Base-by-base conservation (phyloP, 2,113 vertebrate genomes). In the Bufo bufo region DNA sequence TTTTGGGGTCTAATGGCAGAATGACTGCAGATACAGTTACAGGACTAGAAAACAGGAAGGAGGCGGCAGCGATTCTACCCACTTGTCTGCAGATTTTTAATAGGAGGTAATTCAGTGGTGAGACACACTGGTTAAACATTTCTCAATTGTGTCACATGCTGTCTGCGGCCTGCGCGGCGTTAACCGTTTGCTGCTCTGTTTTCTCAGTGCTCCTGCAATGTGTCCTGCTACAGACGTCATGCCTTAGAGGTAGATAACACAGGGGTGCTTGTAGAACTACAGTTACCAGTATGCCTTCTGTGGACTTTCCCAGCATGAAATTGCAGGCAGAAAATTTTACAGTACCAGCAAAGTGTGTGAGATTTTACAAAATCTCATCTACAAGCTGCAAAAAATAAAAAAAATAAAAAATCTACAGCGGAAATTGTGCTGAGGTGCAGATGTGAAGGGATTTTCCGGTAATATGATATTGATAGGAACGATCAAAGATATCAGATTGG, bases 41-140 rank as follows among this genome's bases (percentile, higher is more conserved):
- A 47, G 19, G 45, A 50, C 81, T 66, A 65, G 81, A 23, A 71
- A 74, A 82, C 86, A 82, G 86, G 86, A 82, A 82, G 86, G 78
- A 52, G 20, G 71, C 74, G 1, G 47, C 72, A 43, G 9, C 9
- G 49, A 89, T 78, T 69, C 59, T 89, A 82, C 80, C 87, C 87
- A 66, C 87, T 88, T 88, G 81, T 89, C 82, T 89, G 87, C 87
- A 78, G 47, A 77, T 63, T 49, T 82, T 54, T 88, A 83, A 89
- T 78, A 69, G 59, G 81, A 84, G 81, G 81, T 84, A 84, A 89
- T 84, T 84, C 87, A 6, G 87, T 52, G 87, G 87, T 84, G 81
- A 89, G 87, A 89, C 87, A 58, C 74, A 69, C 84, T 89, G 56
- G 82, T 84, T 33, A 84, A 78, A 69, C 87, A 89, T 89, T 89